Evolutionary conservation across 2,888 invertebrate genomes (phyloP).

Genomic region (Villa cingulata): DNA sequence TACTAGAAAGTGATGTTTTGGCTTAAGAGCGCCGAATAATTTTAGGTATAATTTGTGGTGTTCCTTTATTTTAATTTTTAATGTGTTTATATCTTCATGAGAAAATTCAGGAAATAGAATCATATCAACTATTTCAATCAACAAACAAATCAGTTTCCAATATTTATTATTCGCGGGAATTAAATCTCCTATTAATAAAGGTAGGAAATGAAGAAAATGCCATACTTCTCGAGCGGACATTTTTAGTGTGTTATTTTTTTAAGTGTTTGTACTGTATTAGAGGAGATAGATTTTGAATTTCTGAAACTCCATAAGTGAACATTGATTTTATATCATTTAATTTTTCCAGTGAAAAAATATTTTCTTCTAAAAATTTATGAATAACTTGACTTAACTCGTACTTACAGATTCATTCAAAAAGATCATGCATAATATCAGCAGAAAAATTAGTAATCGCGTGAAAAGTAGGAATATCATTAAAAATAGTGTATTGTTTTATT

Average conservation of each 20-base stretch:
- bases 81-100: neutral
- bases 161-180: slow-evolving; percentile 2
- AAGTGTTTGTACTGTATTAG: neutral
- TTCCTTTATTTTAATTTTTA: neutral
- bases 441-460: slow-evolving; percentile 5
- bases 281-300: slow-evolving; percentile 3
- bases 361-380: slow-evolving; percentile 3
- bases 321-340: slow-evolving; percentile 5
- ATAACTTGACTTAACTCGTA: slow-evolving; percentile 6
- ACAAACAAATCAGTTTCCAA: slow-evolving; percentile 1
- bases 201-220: slow-evolving; percentile 1
- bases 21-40: slow-evolving; percentile 5
- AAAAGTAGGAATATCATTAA: slow-evolving; percentile 6
- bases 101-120: neutral
- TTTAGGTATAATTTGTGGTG: slow-evolving; percentile 3
- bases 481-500: slow-evolving; percentile 4
- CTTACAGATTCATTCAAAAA: slow-evolving; percentile 8
- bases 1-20: slow-evolving; percentile 6
- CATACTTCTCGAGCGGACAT: slow-evolving; percentile 4
- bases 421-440: slow-evolving; percentile 10
- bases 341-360: slow-evolving; percentile 3
- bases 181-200: slow-evolving; percentile 2
- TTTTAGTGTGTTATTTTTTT: slow-evolving; percentile 1
- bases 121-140: slow-evolving; percentile 1
- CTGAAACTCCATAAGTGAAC: slow-evolving; percentile 5